A percentile compares a stretch with the other conserved stretches of the same genome.
These are phyloP conservation scores for Drosophila orosa DNA, from an alignment of 1,140 invertebrate genomes.

Conservation along the genomic window DNA sequence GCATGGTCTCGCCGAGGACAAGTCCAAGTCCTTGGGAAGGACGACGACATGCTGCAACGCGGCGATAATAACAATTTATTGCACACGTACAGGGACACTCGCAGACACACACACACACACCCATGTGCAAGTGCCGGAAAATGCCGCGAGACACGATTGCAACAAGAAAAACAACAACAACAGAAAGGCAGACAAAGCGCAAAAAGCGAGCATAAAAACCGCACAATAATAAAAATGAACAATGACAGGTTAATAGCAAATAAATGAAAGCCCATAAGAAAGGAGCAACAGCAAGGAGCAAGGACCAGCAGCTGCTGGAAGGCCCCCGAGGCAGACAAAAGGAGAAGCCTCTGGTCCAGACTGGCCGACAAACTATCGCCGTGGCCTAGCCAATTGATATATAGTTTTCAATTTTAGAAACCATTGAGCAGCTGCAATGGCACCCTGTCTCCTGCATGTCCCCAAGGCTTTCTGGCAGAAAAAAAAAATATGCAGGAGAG, in stretches of 20 bases:
- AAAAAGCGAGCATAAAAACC: conserved; percentile 66
- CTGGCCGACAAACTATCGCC: conserved; percentile 48
- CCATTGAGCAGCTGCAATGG: conserved; percentile 70
- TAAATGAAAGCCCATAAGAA: conserved; percentile 84
- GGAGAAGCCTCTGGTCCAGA: conserved; percentile 23
- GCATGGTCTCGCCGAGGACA: conserved; percentile 57
- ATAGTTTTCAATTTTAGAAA: conserved; percentile 84
- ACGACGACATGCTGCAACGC: conserved; percentile 78
- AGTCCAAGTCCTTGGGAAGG: conserved; percentile 33
- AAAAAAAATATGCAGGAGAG: conserved; percentile 18
- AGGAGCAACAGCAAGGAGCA: conserved; percentile 26
- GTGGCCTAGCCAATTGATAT: conserved; percentile 79
- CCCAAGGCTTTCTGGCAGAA: conserved; percentile 25
- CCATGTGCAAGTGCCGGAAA: conserved; percentile 68
- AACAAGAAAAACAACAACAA: conserved; percentile 46
- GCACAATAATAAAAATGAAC: conserved; percentile 84
- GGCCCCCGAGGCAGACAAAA: conserved; percentile 33
- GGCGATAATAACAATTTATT: conserved; percentile 84
- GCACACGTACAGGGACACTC: conserved; percentile 62
- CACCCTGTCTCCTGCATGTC: neutral
- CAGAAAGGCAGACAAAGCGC: conserved; percentile 36
- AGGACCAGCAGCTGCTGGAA: conserved; percentile 30
- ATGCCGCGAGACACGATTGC: conserved; percentile 76
- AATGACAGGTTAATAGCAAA: conserved; percentile 84
- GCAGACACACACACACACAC: conserved; percentile 32